Conservation (phyloP, 2,888 invertebrate species). For the Eupithecia insigniata region DNA sequence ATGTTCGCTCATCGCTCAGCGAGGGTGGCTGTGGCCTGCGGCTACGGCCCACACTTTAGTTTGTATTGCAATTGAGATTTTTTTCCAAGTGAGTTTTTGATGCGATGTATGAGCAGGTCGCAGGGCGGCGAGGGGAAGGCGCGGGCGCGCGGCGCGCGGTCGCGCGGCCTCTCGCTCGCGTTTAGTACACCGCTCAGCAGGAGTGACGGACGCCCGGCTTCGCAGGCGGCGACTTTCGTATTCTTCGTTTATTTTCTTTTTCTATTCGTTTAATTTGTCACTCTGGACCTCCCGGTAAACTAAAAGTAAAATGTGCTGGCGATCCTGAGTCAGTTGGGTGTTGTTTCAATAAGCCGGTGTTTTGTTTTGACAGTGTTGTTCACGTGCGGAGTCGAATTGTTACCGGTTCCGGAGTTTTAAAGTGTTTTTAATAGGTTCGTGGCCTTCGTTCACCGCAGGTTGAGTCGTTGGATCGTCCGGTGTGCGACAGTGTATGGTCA, state of each 20-base stretch:
- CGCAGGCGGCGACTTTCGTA: constrained; percentile 80
- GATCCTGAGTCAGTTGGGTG: constrained; percentile 68
- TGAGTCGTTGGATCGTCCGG: constrained; percentile 72
- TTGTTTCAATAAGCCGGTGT: constrained; percentile 62
- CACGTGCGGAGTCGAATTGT: constrained; percentile 79
- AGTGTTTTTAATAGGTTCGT: constrained; percentile 77
- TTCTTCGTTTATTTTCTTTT: constrained; percentile 84
- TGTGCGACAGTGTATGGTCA: constrained; percentile 66
- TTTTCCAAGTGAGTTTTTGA: constrained; percentile 71
- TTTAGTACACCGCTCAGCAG: constrained; percentile 84
- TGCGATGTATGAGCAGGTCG: constrained; percentile 70
- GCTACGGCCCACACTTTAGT: constrained; percentile 33
- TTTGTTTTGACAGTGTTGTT: constrained; percentile 81
- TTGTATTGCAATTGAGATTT: constrained; percentile 65
- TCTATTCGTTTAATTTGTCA: constrained; percentile 83
- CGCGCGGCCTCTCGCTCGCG: constrained; percentile 74
- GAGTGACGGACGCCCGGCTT: constrained; percentile 83
- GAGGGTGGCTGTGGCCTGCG: constrained; percentile 18
- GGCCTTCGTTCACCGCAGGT: constrained; percentile 78
- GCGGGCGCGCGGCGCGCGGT: constrained; percentile 69
- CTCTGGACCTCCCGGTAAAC: constrained; percentile 65
- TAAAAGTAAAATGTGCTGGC: constrained; percentile 68
- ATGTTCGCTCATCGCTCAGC: constrained; percentile 47
- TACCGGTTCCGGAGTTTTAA: constrained; percentile 82
- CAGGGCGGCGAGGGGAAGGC: constrained; percentile 71